A percentile compares a stretch with the other conserved stretches of the same genome.
phyloP scores from a whole-genome alignment of 2,113 vertebrate genomes.

The Ptyas mucosa region DNA sequence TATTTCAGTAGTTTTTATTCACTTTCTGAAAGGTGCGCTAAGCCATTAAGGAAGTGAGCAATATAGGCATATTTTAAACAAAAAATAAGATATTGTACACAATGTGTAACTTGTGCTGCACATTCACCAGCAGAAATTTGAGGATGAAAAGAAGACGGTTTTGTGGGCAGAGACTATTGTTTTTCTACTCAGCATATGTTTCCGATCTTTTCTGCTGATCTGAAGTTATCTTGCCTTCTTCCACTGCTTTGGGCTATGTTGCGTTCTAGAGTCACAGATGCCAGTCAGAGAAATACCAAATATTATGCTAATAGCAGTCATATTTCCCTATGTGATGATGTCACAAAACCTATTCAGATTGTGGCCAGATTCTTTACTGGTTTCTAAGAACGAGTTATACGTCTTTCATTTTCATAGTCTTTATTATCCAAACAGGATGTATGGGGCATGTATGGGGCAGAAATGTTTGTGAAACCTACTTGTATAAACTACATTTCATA shows the following conservation, averaged over 20 bases:
- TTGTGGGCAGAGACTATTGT: background rate
- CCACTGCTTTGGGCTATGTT: background rate
- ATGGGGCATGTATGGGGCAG: background rate
- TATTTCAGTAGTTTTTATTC: background rate
- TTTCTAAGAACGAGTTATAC: background rate
- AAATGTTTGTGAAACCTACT: background rate
- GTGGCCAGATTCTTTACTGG: background rate
- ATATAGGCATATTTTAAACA: background rate
- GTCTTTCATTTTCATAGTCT: background rate
- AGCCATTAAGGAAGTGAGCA: background rate
- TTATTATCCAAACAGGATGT: background rate
- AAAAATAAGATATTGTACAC: background rate
- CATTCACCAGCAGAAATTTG: background rate
- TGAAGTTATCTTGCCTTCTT: background rate
- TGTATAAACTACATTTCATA: background rate
- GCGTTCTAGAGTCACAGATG: background rate
- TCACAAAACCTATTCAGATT: background rate
- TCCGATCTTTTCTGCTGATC: background rate
- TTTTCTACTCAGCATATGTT: background rate
- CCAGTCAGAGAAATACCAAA: background rate
- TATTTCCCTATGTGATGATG: background rate
- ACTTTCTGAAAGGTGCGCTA: background rate
- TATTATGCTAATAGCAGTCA: background rate
- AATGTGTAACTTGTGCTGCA: background rate
- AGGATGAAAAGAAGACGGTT: background rate